These are phyloP conservation scores for Drosophila picticornis DNA, from an alignment of 2,888 invertebrate species.

Conservation along the genomic window DNA sequence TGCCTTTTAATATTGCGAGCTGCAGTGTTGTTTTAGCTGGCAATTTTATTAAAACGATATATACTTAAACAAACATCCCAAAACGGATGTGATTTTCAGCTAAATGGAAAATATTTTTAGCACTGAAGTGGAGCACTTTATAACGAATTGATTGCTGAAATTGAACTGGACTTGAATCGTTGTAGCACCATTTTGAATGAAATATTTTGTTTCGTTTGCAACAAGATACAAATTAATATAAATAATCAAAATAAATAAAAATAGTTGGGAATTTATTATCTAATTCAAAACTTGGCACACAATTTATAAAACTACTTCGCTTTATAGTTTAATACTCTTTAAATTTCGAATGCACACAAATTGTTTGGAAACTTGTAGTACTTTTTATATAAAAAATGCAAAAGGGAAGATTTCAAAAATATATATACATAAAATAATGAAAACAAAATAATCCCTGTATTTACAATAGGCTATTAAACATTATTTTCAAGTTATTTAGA, in stretches of 20 bases:
- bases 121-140: conserved; percentile 21
- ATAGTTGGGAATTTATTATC: background rate
- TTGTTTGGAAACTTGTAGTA: background rate
- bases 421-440: background rate
- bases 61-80: conserved; percentile 52
- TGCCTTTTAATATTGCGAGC: conserved; percentile 37
- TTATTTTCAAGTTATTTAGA: background rate
- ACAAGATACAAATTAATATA: background rate
- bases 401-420: background rate
- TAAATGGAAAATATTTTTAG: conserved; percentile 28
- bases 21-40: conserved; percentile 64
- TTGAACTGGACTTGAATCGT: conserved; percentile 9
- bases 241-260: background rate
- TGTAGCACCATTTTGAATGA: background rate
- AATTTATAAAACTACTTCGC: background rate
- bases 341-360: background rate
- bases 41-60: conserved; percentile 69
- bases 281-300: background rate
- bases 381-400: background rate
- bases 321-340: background rate
- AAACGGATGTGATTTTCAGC: conserved; percentile 35
- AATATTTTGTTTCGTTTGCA: background rate
- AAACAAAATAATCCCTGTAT: background rate
- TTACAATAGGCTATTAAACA: background rate
- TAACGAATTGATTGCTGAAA: conserved; percentile 1